phyloP scores from a whole-genome alignment of 2,888 invertebrate genomes.

The Watsonalla binaria region DNA sequence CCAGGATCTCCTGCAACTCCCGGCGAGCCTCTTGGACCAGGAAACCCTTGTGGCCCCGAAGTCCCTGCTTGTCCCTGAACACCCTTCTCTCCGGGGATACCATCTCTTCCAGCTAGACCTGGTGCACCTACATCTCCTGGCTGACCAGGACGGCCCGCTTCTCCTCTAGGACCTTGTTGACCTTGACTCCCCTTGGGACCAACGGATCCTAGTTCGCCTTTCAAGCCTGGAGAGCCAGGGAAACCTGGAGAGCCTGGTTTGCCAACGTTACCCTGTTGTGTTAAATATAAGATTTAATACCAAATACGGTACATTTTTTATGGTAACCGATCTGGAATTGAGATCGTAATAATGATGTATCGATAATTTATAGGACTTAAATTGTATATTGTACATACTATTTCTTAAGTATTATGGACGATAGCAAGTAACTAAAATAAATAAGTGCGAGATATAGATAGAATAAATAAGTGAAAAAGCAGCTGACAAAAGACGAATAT shows the following conservation, averaged over 20 bases:
- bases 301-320: too few species aligned
- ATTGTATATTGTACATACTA: too few species aligned
- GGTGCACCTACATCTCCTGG: conserved; percentile 87
- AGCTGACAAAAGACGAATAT: too few species aligned
- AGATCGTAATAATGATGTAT: too few species aligned
- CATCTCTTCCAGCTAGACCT: conserved; percentile 89
- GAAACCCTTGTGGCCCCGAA: conserved; percentile 88
- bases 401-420: too few species aligned
- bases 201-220: conserved; percentile 86
- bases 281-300: too few species aligned
- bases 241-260: conserved; percentile 92
- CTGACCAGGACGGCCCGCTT: conserved; percentile 87
- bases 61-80: conserved; percentile 84
- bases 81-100: conserved; percentile 89
- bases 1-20: conserved; percentile 87
- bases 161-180: conserved; percentile 88
- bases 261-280: conserved; percentile 83
- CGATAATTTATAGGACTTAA: too few species aligned
- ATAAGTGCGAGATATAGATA: too few species aligned
- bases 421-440: too few species aligned
- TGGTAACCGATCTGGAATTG: too few species aligned
- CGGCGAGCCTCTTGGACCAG: conserved; percentile 87
- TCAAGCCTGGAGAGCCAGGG: conserved; percentile 88
- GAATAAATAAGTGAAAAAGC: too few species aligned
- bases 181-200: conserved; percentile 91